phyloP scores from a whole-genome alignment of 1,140 invertebrate genomes.

The Portunus trituberculatus region DNA sequence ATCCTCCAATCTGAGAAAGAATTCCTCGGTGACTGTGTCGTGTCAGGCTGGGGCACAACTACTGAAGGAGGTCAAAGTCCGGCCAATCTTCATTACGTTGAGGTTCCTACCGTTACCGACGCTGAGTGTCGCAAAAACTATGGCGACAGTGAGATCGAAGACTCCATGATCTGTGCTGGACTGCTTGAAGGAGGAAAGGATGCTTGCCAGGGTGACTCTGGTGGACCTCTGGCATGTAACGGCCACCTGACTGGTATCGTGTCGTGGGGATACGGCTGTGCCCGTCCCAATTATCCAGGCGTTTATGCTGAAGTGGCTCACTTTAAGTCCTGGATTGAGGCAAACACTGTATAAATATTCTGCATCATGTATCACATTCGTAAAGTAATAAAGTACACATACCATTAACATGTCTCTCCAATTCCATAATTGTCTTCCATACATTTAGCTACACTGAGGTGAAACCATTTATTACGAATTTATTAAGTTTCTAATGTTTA shows the following conservation, averaged over 20 bases:
- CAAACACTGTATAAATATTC: slow-evolving; percentile 10
- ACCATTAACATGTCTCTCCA: too few species aligned
- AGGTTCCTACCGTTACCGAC: slow-evolving; percentile 67
- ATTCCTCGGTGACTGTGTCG: slow-evolving; percentile 79
- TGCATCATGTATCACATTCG: too few species aligned
- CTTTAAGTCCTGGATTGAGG: slow-evolving; percentile 78
- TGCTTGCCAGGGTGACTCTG: slow-evolving; percentile 73
- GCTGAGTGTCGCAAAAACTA: slow-evolving; percentile 62
- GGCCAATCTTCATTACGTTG: slow-evolving; percentile 59
- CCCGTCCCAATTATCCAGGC: slow-evolving; percentile 65
- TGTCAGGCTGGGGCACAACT: slow-evolving; percentile 82
- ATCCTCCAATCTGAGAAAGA: slow-evolving; percentile 79
- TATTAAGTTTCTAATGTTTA: too few species aligned
- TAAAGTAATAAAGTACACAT: too few species aligned
- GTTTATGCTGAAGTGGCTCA: slow-evolving; percentile 69
- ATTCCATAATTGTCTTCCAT: too few species aligned
- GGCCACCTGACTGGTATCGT: slow-evolving; percentile 53
- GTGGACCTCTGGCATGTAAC: slow-evolving; percentile 47
- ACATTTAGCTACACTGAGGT: too few species aligned
- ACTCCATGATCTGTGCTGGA: slow-evolving; percentile 75
- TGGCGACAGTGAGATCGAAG: slow-evolving; percentile 53
- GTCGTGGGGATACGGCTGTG: slow-evolving; percentile 73
- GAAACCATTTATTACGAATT: too few species aligned
- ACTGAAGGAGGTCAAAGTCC: slow-evolving; percentile 75
- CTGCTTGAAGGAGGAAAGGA: slow-evolving; percentile 66